These are phyloP conservation scores for Platalea minor DNA, from an alignment of 2,797 vertebrate genomes.

Conservation along the genomic window DNA sequence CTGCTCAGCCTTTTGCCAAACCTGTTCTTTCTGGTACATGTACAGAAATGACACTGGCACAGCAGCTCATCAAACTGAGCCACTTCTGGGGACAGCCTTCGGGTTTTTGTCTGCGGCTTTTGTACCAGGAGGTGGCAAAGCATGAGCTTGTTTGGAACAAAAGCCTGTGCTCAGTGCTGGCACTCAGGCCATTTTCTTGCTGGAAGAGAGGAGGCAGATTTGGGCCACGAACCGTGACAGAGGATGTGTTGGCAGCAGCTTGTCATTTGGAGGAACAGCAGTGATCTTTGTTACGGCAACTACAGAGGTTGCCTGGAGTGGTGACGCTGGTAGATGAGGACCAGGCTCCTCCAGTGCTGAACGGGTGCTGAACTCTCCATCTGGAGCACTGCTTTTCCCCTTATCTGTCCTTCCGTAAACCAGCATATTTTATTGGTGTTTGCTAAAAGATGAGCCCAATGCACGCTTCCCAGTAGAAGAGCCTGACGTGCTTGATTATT, in stretches of 20 bases:
- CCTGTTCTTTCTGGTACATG: background rate
- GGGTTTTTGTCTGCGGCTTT: background rate
- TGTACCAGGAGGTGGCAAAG: background rate
- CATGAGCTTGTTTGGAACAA: background rate
- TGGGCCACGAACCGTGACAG: background rate
- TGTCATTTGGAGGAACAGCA: background rate
- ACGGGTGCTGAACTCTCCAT: background rate
- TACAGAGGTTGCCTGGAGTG: background rate
- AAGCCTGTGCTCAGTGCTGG: background rate
- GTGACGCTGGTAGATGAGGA: background rate
- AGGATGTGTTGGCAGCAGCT: constrained; percentile 3
- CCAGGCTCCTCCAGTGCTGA: background rate
- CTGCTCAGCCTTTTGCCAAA: background rate
- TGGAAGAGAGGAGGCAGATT: background rate
- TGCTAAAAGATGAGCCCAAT: background rate
- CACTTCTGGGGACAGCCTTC: background rate
- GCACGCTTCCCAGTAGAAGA: background rate
- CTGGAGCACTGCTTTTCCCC: background rate
- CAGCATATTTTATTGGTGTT: background rate
- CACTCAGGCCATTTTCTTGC: background rate
- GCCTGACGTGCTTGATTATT: background rate
- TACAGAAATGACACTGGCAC: background rate
- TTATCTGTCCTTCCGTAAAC: background rate
- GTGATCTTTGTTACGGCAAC: background rate
- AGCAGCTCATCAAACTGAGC: background rate